Evolutionary conservation across 2,797 vertebrate genomes (phyloP), one percentile per base, ranked within the genome.

Genomic region (Sebastes taczanowskii): DNA sequence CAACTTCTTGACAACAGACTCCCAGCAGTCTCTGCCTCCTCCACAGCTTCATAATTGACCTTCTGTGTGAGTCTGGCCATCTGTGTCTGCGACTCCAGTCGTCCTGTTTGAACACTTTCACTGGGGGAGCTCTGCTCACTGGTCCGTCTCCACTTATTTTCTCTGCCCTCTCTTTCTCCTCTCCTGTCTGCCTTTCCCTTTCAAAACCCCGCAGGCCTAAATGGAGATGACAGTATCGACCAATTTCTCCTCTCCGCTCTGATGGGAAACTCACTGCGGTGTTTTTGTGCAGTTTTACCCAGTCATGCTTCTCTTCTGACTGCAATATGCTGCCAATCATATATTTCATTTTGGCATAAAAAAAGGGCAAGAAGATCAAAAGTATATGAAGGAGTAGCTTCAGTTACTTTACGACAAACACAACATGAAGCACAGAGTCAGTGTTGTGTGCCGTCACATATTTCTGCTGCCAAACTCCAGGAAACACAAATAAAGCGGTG

Each of bases 1-100:
- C 91, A 86, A 90, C 78, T 89, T 91, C 75, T 82, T 83, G 86
- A 85, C 91, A 92, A 83, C 71, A 86, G 88, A 85, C 90, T 90
- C 89, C 86, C 83, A 88, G 91, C 83, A 83, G 90, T 89, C 89
- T 90, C 77, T 77, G 85, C 82, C 86, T 84, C 86, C 81, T 87
- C 87, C 87, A 83, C 82, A 81, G 80, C 84, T 80, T 84, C 66
- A 87, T 88, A 85, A 88, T 82, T 89, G 88, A 86, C 86, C 86
- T 90, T 86, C 81, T 90, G 90, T 90, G 85, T 83, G 74, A 67
- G 74, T 86, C 52, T 77, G 71, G 69, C 82, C 88, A 83, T 88
- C 86, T 92, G 91, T 85, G 85, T 49, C 52, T 53, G 11, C 11
- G 84, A 78, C 88, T 89, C 72, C 73, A 71, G 69, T 69, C 60